phyloP scores from a whole-genome alignment of 2,113 vertebrate species.

The Ariopsis seemanni region DNA sequence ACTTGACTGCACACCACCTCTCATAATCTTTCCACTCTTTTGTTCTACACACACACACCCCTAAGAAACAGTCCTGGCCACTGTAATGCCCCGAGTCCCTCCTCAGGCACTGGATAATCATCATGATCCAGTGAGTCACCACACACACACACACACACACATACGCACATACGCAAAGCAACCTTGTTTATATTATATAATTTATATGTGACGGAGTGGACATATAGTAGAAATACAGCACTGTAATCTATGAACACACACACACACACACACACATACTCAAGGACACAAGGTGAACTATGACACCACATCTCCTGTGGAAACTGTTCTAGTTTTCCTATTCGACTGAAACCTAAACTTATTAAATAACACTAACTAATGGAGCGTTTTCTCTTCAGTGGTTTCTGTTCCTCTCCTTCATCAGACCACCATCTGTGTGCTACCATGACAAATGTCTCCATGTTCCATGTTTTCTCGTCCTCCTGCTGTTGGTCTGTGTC shows the following conservation, averaged over 20 bases:
- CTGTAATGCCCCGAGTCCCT: neutral
- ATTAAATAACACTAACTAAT: neutral
- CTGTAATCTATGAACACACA: neutral
- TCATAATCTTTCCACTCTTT: slow-evolving; percentile 8
- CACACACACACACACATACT: neutral
- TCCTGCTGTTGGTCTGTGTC: slow-evolving; percentile 12
- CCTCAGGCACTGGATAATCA: neutral
- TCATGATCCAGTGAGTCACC: slow-evolving; percentile 8
- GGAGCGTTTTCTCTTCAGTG: neutral
- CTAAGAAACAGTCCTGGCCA: neutral
- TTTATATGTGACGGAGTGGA: neutral
- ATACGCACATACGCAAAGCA: neutral
- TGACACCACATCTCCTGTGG: neutral
- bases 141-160: neutral
- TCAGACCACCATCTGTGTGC: slow-evolving; percentile 20
- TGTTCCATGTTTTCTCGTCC: neutral
- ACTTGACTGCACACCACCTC: neutral
- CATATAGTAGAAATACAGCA: neutral
- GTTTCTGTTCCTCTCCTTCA: neutral
- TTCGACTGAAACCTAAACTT: neutral
- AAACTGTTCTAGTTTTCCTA: neutral
- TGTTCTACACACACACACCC: slow-evolving; percentile 10
- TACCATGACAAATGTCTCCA: slow-evolving; percentile 4
- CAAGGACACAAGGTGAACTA: neutral
- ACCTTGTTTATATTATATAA: too few species aligned